phyloP scores from a whole-genome alignment of 2,797 vertebrate species.

The Cossypha niveicapilla region DNA sequence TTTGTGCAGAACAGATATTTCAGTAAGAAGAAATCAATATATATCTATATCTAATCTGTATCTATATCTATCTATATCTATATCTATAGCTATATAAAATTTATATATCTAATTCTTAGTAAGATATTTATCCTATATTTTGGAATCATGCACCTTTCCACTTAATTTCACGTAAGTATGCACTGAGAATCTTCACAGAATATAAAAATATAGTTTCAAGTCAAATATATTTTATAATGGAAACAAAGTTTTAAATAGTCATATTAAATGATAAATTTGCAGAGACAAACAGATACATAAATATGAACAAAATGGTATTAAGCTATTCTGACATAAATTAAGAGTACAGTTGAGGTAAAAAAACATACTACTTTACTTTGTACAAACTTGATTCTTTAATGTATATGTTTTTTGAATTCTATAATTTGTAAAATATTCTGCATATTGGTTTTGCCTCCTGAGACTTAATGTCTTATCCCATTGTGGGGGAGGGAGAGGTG shows the following conservation, averaged over 20 bases:
- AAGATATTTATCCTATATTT: neutral
- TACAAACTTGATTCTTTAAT: neutral
- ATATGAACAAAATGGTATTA: neutral
- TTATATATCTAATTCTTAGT: neutral
- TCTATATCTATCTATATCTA: too few species aligned
- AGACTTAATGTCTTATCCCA: neutral
- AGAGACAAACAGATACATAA: neutral
- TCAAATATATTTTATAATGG: neutral
- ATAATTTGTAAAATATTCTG: neutral
- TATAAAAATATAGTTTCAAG: neutral
- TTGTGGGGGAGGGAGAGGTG: accelerated
- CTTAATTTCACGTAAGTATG: neutral
- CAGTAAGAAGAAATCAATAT: neutral
- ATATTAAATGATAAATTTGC: neutral
- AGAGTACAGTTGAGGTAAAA: neutral
- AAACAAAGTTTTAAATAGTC: neutral
- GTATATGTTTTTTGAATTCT: neutral
- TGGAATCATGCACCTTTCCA: neutral
- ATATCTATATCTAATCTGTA: neutral
- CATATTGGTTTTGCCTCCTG: neutral
- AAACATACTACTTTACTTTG: neutral
- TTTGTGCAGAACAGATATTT: neutral
- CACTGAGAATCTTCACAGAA: neutral
- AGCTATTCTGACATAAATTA: neutral
- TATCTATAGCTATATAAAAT: too few species aligned